Base-by-base conservation (phyloP, 2,113 vertebrate species). In the Hucho hucho region DNA sequence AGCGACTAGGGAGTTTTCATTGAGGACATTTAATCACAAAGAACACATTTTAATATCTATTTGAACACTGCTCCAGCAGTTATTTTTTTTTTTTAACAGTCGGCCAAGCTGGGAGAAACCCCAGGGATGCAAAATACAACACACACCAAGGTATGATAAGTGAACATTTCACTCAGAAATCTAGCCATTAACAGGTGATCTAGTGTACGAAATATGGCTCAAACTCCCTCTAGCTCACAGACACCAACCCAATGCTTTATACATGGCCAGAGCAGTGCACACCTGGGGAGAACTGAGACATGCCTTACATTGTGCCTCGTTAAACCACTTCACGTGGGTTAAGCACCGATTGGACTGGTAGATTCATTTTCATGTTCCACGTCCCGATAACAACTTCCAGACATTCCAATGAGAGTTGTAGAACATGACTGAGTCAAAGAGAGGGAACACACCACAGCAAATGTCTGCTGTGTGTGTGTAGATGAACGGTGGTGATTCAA, bases 11-110 rank as follows among this genome's bases (percentile, higher is more conserved):
- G 9, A 5, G 12, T 37, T 69, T n/a, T 47, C 29, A 67, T 32
- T 14, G 16, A 77, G 4, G 12, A 64, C 43, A 79, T 73, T 63
- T 47, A 32, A 65, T 46, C 75, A 78, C 53, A 58, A 11, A 67
- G 5, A 20, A 29, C 14, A n/a, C 29, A n/a, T 37, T 22, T 67
- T 25, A n/a, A 47, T 25, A 69, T 24, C n/a, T 7, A 25, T 24
- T 22, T 46, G 11, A 4, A 12, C 18, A 69, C 20, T n/a, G 16
- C 29, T n/a, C 18, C 22, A 20, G 65, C 18, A 25, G 25, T 9
- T 13, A 12, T 9, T 28, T 20, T 14, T 67, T 14, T 25, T 14
- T 9, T 53, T 22, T 14, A 69, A 43, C 43, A 61, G 22, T 24
- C 7, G 2, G 5, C n/a, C 18, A 11, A 61, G n/a, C 58, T 6